Evolutionary conservation across 2,113 vertebrate genomes (phyloP).

Genomic region (Sitta europaea): DNA sequence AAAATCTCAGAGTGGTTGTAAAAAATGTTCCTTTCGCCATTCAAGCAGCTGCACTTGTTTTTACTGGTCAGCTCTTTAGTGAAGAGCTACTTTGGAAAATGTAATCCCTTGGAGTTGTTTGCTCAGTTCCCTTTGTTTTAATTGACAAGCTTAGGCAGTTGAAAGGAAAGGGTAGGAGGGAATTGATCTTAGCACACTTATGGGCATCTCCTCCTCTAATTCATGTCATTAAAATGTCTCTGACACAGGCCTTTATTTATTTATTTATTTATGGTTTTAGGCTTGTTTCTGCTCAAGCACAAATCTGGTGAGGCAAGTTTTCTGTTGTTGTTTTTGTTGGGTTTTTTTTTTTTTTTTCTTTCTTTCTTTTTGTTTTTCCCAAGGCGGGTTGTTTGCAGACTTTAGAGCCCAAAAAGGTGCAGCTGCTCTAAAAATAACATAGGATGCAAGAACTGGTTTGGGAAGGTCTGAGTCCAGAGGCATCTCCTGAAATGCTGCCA

Average conservation of each 20-base stretch:
- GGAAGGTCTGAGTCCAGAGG: slow-evolving; percentile 34
- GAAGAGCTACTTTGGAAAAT: slow-evolving; percentile 24
- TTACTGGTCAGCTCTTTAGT: background rate
- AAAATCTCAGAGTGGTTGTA: slow-evolving; percentile 10
- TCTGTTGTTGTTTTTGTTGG: background rate
- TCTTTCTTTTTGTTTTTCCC: background rate
- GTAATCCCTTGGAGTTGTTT: slow-evolving; percentile 32
- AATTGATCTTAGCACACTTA: slow-evolving; percentile 11
- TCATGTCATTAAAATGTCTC: background rate
- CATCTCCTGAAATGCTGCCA: slow-evolving; percentile 31
- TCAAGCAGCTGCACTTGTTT: slow-evolving; percentile 19
- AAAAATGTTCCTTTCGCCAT: background rate
- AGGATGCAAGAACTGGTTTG: slow-evolving; percentile 51
- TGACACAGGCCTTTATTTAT: slow-evolving; percentile 8
- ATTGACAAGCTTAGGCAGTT: slow-evolving; percentile 6
- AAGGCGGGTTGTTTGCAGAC: slow-evolving; percentile 32
- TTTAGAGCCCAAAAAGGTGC: slow-evolving; percentile 25
- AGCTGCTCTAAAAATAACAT: slow-evolving; percentile 55
- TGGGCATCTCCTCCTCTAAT: background rate
- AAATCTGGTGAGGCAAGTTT: slow-evolving; percentile 2
- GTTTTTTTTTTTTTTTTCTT: background rate
- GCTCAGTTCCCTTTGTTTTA: slow-evolving; percentile 20
- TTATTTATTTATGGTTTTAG: slow-evolving; percentile 17
- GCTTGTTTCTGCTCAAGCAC: background rate
- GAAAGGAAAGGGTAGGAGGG: slow-evolving; percentile 27